These are phyloP conservation scores for Strigops habroptila DNA, from an alignment of 2,113 vertebrate genomes.

Conservation along the genomic window DNA sequence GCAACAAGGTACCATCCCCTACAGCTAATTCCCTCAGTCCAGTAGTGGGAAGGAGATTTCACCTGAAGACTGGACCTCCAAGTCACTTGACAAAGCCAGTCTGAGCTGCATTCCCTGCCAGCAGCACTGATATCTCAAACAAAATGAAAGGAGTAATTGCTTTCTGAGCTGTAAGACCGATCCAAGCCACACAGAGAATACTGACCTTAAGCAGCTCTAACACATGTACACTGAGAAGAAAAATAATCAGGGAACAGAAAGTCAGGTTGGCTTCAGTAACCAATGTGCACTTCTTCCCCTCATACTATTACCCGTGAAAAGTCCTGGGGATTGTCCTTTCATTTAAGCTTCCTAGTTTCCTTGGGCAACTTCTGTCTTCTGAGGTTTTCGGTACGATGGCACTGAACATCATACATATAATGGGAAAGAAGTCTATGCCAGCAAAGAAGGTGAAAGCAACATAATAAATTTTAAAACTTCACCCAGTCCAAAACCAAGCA, in stretches of 20 bases:
- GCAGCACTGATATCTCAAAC: neutral
- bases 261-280: neutral
- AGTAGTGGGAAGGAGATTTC: neutral
- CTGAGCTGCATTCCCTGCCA: neutral
- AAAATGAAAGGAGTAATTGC: conserved; percentile 29
- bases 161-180: neutral
- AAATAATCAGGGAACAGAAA: conserved; percentile 21
- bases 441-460: neutral
- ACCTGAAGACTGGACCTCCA: neutral
- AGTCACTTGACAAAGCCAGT: neutral
- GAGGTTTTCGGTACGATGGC: neutral
- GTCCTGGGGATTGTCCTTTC: neutral
- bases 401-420: neutral
- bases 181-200: neutral
- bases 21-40: neutral
- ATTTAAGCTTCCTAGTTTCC: neutral
- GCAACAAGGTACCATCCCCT: neutral
- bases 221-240: neutral
- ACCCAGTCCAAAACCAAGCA: neutral
- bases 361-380: neutral
- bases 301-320: neutral
- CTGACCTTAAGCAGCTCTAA: neutral
- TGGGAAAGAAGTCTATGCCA: neutral
- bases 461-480: neutral
- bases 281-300: neutral